A percentile compares a stretch with the other conserved stretches of the same genome.
Conservation (phyloP, 2,113 vertebrate genomes). For the rat (Rattus norvegicus) region GRCr8 NC_086023.1:122450001-122450500, state of each 20-base stretch:
- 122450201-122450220: neutral
- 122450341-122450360: neutral
- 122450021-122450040: neutral
- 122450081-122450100: neutral
- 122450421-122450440: neutral
- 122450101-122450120: neutral
- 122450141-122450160: neutral
- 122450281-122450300: neutral
- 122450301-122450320: neutral
- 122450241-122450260: neutral
- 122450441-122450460: neutral
- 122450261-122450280: neutral
- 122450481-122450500: neutral
- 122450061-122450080: slow-evolving; percentile 13
- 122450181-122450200: neutral
- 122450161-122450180: neutral
- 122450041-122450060: neutral
- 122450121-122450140: neutral
- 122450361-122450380: neutral
- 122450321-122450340: neutral
- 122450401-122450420: neutral
- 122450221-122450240: neutral
- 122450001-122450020: neutral
- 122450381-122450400: too few species aligned
- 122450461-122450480: neutral